Percentiles rank a stretch among this genome's conserved stretches.
phyloP scores from a whole-genome alignment of 2,888 invertebrate species.

The Conops quadrifasciatus region DNA sequence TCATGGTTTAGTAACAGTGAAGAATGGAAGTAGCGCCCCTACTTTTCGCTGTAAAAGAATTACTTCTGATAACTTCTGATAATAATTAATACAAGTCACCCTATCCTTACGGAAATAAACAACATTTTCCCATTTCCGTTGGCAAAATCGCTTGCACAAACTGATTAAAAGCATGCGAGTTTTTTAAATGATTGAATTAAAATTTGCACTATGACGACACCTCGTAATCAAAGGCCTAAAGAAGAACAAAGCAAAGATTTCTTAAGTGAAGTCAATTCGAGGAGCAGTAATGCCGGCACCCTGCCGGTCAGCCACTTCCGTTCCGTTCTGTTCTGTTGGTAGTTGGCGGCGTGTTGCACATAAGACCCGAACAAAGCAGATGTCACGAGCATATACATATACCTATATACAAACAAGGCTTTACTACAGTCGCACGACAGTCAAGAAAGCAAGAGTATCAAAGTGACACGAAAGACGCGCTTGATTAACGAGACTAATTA shows the following conservation, averaged over 20 bases:
- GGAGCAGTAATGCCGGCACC: background rate
- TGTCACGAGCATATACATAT: background rate
- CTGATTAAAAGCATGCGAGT: background rate
- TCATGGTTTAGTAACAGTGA: too few species aligned
- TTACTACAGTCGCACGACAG: background rate
- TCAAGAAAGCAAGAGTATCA: background rate
- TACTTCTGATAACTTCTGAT: too few species aligned
- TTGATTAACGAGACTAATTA: slow-evolving; percentile 7
- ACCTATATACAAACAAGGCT: too few species aligned
- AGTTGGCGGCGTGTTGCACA: background rate
- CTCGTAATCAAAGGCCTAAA: background rate
- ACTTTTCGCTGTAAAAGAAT: too few species aligned
- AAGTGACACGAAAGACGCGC: background rate
- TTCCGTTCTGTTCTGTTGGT: background rate
- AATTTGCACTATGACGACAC: background rate
- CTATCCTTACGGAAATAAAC: too few species aligned
- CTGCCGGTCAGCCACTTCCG: slow-evolving; percentile 5
- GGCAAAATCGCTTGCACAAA: background rate
- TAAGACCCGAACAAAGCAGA: background rate
- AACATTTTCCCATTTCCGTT: background rate
- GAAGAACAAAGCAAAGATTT: slow-evolving; percentile 14
- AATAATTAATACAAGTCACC: too few species aligned
- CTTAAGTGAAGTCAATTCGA: slow-evolving; percentile 5
- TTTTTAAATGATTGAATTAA: slow-evolving; percentile 2
- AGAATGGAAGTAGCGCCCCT: too few species aligned